Evolutionary conservation across 2,797 vertebrate species (phyloP).

Genomic region (Prunella strophiata): DNA sequence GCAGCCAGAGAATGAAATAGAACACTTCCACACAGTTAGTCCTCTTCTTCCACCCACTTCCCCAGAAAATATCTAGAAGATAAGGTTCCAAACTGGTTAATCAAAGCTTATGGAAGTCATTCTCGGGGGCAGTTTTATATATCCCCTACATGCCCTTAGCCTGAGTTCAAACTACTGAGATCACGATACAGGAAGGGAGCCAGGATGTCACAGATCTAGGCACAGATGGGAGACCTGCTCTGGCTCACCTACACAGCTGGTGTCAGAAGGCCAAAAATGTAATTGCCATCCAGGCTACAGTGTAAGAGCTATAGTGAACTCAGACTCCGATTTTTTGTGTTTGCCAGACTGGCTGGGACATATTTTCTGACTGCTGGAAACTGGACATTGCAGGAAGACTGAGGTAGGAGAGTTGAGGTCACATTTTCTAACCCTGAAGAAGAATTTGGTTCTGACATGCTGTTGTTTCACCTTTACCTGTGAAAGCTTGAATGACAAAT

Average conservation of each 20-base stretch:
- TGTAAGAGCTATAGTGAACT: not conserved
- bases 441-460: not conserved
- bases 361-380: not conserved
- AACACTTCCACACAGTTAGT: slow-evolving; percentile 1
- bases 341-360: not conserved
- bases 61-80: not conserved
- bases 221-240: not conserved
- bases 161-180: not conserved
- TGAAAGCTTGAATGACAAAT: not conserved
- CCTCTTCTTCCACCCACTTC: not conserved
- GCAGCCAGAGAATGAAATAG: slow-evolving; percentile 16
- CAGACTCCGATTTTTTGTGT: not conserved
- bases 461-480: not conserved
- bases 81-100: not conserved
- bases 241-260: not conserved
- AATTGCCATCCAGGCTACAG: not conserved
- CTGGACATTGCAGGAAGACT: not conserved
- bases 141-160: not conserved
- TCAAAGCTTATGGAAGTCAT: not conserved
- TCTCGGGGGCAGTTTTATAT: not conserved
- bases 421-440: not conserved
- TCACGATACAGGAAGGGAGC: not conserved
- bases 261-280: not conserved
- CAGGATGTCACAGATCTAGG: not conserved
- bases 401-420: not conserved